These are phyloP conservation scores for Timema cristinae DNA, from an alignment of 2,888 invertebrate genomes.

Conservation along the genomic window DNA sequence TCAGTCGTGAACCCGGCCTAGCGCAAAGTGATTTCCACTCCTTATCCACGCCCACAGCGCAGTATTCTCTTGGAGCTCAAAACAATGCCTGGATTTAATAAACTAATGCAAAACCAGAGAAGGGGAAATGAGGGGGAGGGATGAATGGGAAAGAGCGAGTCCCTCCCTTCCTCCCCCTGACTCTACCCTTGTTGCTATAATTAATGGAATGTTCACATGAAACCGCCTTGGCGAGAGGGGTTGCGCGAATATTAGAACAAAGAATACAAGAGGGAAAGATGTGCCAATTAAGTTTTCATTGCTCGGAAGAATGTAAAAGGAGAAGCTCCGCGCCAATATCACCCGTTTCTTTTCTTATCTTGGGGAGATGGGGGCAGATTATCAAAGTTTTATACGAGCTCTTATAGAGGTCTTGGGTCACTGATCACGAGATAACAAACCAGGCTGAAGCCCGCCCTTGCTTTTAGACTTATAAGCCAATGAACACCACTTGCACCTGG, in stretches of 20 bases:
- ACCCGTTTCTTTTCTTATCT: too few relatives aligned
- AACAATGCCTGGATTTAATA: conserved; percentile 33
- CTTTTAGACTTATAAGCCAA: too few relatives aligned
- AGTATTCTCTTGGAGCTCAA: conserved; percentile 15
- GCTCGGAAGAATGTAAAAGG: neutral
- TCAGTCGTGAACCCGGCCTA: conserved; percentile 12
- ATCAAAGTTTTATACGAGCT: too few relatives aligned
- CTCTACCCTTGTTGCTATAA: conserved; percentile 30
- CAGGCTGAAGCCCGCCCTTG: too few relatives aligned
- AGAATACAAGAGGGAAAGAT: conserved; percentile 26
- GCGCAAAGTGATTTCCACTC: neutral
- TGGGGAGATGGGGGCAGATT: too few relatives aligned
- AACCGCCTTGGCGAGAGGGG: conserved; percentile 23
- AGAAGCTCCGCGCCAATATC: too few relatives aligned
- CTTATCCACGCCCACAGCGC: conserved; percentile 14
- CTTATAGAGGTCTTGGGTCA: too few relatives aligned
- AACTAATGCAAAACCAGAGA: conserved; percentile 30
- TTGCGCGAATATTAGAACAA: conserved; percentile 24
- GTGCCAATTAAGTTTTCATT: conserved; percentile 21
- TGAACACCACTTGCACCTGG: too few relatives aligned
- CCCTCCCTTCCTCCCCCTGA: conserved; percentile 9
- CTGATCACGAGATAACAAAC: too few relatives aligned
- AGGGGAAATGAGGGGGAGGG: conserved; percentile 19
- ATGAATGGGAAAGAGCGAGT: conserved; percentile 7
- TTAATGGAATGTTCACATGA: conserved; percentile 33